Conservation (phyloP, 2,797 vertebrate genomes). For the Crossoptilon crossoptilon region DNA sequence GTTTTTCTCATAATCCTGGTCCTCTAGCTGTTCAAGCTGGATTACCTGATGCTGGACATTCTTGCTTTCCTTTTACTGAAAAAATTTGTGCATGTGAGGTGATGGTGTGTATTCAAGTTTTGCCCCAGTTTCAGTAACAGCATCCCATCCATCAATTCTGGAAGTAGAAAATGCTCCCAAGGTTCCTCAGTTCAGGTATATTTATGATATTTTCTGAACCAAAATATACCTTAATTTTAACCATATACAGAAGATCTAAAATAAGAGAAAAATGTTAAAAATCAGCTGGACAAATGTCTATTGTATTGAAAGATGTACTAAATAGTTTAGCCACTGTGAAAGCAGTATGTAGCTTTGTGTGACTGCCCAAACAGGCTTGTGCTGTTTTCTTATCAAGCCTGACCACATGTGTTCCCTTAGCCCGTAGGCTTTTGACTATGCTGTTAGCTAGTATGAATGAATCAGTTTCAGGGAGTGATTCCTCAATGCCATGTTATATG, state of each 20-base stretch:
- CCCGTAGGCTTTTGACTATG: background rate
- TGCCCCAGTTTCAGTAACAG: background rate
- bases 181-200: background rate
- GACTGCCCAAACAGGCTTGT: background rate
- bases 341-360: background rate
- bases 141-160: accelerated
- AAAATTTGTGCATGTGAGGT: background rate
- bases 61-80: background rate
- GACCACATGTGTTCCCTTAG: background rate
- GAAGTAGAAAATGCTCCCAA: background rate
- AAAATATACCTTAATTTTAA: background rate
- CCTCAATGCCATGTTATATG: accelerated
- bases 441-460: background rate
- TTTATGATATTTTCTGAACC: background rate
- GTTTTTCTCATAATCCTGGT: background rate
- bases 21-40: accelerated
- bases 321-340: background rate
- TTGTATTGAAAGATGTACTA: background rate
- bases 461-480: background rate
- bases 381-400: background rate
- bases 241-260: background rate
- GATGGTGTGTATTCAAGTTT: background rate
- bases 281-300: background rate
- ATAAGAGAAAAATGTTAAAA: background rate
- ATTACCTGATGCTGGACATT: background rate